Percentiles rank a stretch among this genome's conserved stretches.
phyloP scores from a whole-genome alignment of 1,140 invertebrate genomes.

The Heliothis subflexa region DNA sequence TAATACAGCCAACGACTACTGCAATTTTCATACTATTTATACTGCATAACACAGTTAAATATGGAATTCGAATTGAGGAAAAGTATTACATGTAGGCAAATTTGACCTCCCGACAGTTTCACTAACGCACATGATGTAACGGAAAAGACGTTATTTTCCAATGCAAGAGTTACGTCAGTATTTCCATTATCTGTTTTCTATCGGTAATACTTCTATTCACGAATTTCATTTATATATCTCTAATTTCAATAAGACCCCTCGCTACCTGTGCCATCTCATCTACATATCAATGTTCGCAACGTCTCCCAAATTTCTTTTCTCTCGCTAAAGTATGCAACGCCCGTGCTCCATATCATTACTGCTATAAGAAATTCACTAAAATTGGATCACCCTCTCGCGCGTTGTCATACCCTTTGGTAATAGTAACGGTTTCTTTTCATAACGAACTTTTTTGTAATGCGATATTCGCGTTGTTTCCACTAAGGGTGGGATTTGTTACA shows the following conservation, averaged over 20 bases:
- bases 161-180: constrained; percentile 36
- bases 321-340: constrained; percentile 79
- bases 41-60: constrained; percentile 12
- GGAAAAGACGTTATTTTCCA: constrained; percentile 50
- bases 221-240: constrained; percentile 81
- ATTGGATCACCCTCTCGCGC: constrained; percentile 77
- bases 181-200: constrained; percentile 47
- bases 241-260: constrained; percentile 84
- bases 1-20: constrained; percentile 8
- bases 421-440: constrained; percentile 83
- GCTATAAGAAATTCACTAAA: constrained; percentile 73
- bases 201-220: constrained; percentile 70
- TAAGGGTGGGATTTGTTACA: constrained; percentile 77
- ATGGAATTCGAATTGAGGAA: constrained; percentile 42
- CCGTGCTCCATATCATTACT: constrained; percentile 81
- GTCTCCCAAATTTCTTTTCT: constrained; percentile 81
- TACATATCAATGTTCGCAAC: constrained; percentile 82
- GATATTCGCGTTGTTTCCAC: constrained; percentile 80
- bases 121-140: constrained; percentile 42
- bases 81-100: constrained; percentile 43
- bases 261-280: constrained; percentile 81
- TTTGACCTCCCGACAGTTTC: constrained; percentile 44
- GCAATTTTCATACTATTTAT: constrained; percentile 20
- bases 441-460: constrained; percentile 83
- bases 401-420: constrained; percentile 81